Conservation (phyloP, 2,888 invertebrate genomes). For the Eupithecia vulgata region DNA sequence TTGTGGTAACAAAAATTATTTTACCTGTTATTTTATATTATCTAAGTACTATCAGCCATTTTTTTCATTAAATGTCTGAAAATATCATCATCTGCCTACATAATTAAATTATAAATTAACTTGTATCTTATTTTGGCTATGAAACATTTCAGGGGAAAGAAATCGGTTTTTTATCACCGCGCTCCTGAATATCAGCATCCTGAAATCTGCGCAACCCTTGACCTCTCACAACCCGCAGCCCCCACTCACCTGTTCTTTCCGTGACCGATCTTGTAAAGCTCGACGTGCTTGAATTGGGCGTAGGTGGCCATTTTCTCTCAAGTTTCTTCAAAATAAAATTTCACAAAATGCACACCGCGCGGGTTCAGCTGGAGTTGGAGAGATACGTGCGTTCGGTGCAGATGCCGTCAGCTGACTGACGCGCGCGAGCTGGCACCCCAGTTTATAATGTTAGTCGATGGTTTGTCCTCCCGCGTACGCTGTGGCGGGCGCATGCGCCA, state of each 20-base stretch:
- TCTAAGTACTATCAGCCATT: neutral
- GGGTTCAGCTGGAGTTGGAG: conserved; percentile 47
- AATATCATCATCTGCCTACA: no score
- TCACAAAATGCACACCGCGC: conserved; percentile 65
- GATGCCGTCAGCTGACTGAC: conserved; percentile 81
- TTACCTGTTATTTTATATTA: neutral
- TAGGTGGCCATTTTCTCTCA: conserved; percentile 91
- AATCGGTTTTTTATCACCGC: neutral
- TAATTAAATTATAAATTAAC: neutral
- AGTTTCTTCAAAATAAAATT: conserved; percentile 52
- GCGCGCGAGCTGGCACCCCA: conserved; percentile 75
- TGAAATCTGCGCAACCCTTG: conserved; percentile 52
- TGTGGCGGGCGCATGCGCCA: conserved; percentile 69
- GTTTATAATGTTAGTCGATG: conserved; percentile 75
- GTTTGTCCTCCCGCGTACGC: conserved; percentile 78
- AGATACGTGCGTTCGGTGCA: conserved; percentile 62
- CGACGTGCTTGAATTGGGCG: conserved; percentile 96
- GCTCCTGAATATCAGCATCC: conserved; percentile 52
- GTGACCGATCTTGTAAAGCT: conserved; percentile 96
- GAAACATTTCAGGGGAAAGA: no score
- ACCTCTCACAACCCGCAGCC: conserved; percentile 43
- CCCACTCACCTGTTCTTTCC: conserved; percentile 92
- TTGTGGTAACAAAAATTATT: neutral
- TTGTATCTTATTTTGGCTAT: neutral
- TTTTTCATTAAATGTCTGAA: neutral